These are phyloP conservation scores for Callionymus lyra DNA, from an alignment of 2,113 vertebrate species.

Conservation along the genomic window DNA sequence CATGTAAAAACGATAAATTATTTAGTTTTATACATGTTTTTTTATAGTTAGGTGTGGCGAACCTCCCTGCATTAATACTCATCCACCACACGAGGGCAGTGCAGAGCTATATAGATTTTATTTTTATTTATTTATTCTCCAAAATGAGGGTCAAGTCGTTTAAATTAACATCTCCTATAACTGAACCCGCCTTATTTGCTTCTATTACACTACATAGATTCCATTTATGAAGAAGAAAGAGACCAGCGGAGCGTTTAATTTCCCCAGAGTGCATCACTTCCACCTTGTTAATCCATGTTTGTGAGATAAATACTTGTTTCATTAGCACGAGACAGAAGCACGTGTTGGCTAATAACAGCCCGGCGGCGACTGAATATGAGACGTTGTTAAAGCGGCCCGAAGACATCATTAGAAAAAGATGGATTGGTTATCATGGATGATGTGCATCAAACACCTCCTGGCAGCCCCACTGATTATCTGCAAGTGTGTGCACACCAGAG, in stretches of 20 bases:
- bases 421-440: slow-evolving; percentile 18
- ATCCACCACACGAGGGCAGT: slow-evolving; percentile 49
- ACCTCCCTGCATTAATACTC: no score
- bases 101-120: slow-evolving; percentile 7
- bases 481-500: slow-evolving; percentile 21
- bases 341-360: slow-evolving; percentile 31
- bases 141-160: no score
- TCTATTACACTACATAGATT: no score
- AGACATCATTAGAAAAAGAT: slow-evolving; percentile 29
- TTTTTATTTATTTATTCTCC: no score
- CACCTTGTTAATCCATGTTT: slow-evolving; percentile 43
- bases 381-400: slow-evolving; percentile 29
- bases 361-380: slow-evolving; percentile 33
- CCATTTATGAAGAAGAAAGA: no score
- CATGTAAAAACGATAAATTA: no score
- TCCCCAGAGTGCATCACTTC: slow-evolving; percentile 40
- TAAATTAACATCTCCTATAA: no score
- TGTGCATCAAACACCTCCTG: slow-evolving; percentile 28
- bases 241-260: no score
- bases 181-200: no score
- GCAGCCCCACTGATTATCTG: slow-evolving; percentile 19
- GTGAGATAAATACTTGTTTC: slow-evolving; percentile 51
- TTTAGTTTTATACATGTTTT: no score
- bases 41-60: no score
- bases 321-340: slow-evolving; percentile 42